Conservation (phyloP, 2,888 invertebrate species). For the Oscheius myriophilus region DNA sequence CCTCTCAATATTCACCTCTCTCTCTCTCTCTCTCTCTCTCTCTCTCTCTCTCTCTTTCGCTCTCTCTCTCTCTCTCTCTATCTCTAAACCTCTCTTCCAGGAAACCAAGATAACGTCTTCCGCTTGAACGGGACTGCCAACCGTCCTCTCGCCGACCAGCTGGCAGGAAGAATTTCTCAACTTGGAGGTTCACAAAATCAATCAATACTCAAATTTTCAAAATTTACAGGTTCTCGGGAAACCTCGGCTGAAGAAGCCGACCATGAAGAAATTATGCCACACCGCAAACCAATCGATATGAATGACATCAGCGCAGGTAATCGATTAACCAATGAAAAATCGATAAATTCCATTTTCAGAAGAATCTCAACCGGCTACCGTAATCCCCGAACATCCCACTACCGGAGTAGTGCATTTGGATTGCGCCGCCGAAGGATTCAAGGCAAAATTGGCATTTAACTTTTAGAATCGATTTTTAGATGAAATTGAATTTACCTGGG, state of each 20-base stretch:
- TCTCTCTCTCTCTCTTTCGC: not conserved
- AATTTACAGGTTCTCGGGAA: not conserved
- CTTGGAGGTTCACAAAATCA: not conserved
- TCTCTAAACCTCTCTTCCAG: not conserved
- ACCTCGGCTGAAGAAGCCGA: not conserved
- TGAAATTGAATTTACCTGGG: slow-evolving; percentile 37
- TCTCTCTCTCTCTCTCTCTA: not conserved
- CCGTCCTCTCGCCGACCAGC: slow-evolving; percentile 49
- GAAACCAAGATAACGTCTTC: slow-evolving; percentile 48
- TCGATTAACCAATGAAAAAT: not conserved
- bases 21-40: not conserved
- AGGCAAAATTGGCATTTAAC: slow-evolving; percentile 19
- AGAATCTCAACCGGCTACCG: not conserved
- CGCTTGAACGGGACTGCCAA: slow-evolving; percentile 39
- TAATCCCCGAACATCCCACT: slow-evolving; percentile 9
- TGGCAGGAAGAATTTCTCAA: slow-evolving; percentile 52
- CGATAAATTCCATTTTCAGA: slow-evolving; percentile 14
- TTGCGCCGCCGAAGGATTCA: slow-evolving; percentile 45
- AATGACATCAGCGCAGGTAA: slow-evolving; percentile 5
- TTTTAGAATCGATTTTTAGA: slow-evolving; percentile 14
- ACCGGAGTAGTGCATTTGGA: slow-evolving; percentile 31
- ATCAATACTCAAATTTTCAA: no score
- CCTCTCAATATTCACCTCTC: not conserved
- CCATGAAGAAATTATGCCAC: not conserved
- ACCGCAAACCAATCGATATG: slow-evolving; percentile 7